phyloP scores from a whole-genome alignment of 2,797 vertebrate genomes.

The Thaleichthys pacificus region DNA sequence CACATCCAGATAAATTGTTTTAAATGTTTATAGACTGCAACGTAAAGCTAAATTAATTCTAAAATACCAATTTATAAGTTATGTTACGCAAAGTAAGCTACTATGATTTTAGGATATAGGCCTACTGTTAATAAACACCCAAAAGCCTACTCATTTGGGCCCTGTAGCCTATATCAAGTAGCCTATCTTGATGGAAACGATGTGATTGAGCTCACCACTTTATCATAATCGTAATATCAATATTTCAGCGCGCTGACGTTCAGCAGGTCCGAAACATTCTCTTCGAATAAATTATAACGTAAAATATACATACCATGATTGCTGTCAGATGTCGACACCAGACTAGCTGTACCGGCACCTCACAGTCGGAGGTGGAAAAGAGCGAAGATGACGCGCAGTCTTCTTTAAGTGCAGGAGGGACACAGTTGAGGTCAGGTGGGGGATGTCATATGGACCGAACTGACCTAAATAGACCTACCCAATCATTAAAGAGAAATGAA shows the following conservation, averaged over 20 bases:
- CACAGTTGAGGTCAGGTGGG: background rate
- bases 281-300: background rate
- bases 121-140: too few relatives aligned
- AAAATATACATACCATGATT: background rate
- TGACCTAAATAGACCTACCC: background rate
- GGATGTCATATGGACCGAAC: slow-evolving; percentile 9
- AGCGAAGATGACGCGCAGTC: slow-evolving; percentile 1
- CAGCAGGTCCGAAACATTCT: background rate
- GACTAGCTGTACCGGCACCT: background rate
- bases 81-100: background rate
- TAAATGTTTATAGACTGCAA: background rate
- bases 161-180: too few relatives aligned
- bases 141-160: too few relatives aligned
- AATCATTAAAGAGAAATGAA: background rate
- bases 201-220: background rate
- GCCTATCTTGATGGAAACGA: background rate
- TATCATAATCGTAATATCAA: background rate
- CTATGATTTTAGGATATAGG: background rate
- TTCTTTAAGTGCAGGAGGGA: background rate
- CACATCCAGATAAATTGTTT: background rate
- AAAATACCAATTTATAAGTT: background rate
- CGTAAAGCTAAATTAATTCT: background rate
- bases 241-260: background rate
- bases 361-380: background rate
- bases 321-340: background rate